A percentile compares a stretch with the other conserved stretches of the same genome.
These are phyloP conservation scores for Abrostola triplasia DNA, from an alignment of 2,888 invertebrate species.

Conservation along the genomic window DNA sequence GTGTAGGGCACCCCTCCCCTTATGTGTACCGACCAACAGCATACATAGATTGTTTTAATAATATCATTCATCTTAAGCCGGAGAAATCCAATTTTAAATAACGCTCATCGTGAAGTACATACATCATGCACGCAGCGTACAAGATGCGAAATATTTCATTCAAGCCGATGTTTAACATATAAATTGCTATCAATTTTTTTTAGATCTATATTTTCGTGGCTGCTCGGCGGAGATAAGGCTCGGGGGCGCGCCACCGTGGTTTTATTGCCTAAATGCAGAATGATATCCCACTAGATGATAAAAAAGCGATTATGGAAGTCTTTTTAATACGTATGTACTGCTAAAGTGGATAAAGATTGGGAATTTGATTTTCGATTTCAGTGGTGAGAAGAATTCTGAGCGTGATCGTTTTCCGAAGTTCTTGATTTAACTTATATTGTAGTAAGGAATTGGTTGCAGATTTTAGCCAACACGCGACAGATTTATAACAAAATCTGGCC, in stretches of 20 bases:
- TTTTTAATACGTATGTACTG: conserved; percentile 56
- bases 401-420: conserved; percentile 17
- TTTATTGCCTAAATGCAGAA: conserved; percentile 76
- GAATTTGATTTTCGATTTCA: conserved; percentile 45
- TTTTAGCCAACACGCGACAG: background rate
- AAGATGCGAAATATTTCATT: conserved; percentile 79
- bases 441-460: background rate
- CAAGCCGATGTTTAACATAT: conserved; percentile 83
- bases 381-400: conserved; percentile 26
- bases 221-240: conserved; percentile 75
- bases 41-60: conserved; percentile 4
- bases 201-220: conserved; percentile 81
- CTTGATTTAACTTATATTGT: conserved; percentile 7
- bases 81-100: conserved; percentile 52
- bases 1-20: background rate
- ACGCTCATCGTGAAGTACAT: conserved; percentile 54
- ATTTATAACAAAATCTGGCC: too few relatives aligned
- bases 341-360: conserved; percentile 50
- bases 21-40: background rate
- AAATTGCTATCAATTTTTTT: conserved; percentile 84
- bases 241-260: conserved; percentile 63
- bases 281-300: conserved; percentile 69
- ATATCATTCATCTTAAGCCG: conserved; percentile 47
- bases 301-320: conserved; percentile 62
- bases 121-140: conserved; percentile 68